Percentiles rank a stretch among this genome's conserved stretches.
phyloP scores from a whole-genome alignment of 2,113 vertebrate genomes.

The Equus quagga region DNA sequence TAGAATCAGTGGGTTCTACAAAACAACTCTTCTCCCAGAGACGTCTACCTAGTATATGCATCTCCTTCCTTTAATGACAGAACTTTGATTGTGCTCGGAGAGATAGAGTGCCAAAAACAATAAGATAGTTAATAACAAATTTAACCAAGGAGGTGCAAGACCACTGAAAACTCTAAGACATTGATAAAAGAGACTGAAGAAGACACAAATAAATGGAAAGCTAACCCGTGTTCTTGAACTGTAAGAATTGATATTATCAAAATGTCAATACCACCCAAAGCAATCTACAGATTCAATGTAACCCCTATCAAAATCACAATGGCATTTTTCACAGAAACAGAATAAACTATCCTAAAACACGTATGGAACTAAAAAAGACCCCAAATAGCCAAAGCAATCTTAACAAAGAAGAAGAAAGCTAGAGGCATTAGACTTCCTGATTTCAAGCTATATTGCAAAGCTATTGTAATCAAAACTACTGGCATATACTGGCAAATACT shows the following conservation, averaged over 20 bases:
- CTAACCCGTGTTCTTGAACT: not conserved
- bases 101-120: not conserved
- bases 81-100: not conserved
- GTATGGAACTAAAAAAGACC: not conserved
- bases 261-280: not conserved
- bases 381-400: not conserved
- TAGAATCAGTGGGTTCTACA: not conserved
- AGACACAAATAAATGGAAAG: not conserved
- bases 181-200: not conserved
- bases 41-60: not conserved
- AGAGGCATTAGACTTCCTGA: not conserved
- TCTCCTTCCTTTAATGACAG: conserved; percentile 18
- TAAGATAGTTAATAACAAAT: conserved; percentile 9
- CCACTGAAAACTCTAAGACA: not conserved
- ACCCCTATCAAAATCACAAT: not conserved
- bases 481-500: no score
- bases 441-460: not conserved
- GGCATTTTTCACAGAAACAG: not conserved
- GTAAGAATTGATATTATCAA: not conserved
- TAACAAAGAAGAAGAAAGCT: conserved; percentile 9
- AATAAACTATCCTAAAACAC: not conserved
- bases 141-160: not conserved
- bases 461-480: not conserved
- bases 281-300: not conserved
- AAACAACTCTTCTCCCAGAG: not conserved